phyloP scores from a whole-genome alignment of 2,888 invertebrate genomes.

The Cantharis flavilabris region DNA sequence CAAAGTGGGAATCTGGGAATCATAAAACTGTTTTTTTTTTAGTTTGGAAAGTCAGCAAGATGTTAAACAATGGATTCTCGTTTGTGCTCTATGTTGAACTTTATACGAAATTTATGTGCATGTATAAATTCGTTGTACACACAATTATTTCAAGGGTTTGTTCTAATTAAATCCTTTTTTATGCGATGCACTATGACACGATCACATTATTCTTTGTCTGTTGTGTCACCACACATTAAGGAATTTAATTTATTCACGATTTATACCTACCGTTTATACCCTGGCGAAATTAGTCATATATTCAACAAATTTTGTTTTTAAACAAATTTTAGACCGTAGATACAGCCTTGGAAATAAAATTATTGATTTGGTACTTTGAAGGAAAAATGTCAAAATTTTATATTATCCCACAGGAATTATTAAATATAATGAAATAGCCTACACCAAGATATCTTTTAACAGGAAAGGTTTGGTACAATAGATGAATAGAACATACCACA shows the following conservation, averaged over 20 bases:
- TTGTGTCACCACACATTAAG: background rate
- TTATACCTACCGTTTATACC: background rate
- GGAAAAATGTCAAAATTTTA: background rate
- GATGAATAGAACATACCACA: constrained; percentile 18
- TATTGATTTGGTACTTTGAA: background rate
- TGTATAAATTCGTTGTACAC: background rate
- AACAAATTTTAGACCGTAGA: background rate
- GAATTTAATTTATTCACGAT: background rate
- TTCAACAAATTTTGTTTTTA: background rate
- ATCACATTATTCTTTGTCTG: background rate
- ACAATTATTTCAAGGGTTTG: background rate
- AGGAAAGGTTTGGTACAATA: constrained; percentile 18
- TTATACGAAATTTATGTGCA: background rate
- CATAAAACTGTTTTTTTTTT: background rate
- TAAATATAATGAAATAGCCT: constrained; percentile 9
- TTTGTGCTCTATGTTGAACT: background rate
- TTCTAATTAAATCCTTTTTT: background rate
- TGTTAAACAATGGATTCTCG: background rate
- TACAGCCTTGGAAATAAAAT: background rate
- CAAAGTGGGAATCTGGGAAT: background rate
- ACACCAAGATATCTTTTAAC: constrained; percentile 16
- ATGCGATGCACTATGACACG: background rate
- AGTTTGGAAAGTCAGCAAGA: background rate
- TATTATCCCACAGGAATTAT: constrained; percentile 7
- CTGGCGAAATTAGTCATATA: background rate